Conservation (phyloP, 1,140 invertebrate species). For the Aradophagus sp. region DNA sequence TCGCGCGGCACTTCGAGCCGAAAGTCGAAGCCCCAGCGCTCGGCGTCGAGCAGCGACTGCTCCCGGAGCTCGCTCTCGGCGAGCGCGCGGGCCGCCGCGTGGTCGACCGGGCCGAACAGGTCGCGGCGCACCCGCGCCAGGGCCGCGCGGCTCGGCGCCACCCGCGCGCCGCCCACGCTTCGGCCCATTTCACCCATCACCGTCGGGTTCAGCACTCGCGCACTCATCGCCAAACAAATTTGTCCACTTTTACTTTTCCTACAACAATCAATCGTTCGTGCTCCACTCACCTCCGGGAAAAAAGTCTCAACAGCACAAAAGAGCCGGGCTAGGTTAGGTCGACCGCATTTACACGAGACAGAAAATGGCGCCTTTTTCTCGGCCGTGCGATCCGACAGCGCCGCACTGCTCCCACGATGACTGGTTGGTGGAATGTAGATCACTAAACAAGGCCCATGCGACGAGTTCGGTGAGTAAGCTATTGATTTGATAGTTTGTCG, state of each 20-base stretch:
- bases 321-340: conserved; percentile 27
- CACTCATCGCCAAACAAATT: no score
- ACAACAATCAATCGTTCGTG: no score
- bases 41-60: conserved; percentile 69
- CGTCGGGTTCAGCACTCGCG: conserved; percentile 74
- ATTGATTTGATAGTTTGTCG: no score
- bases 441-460: no score
- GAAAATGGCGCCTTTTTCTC: conserved; percentile 51
- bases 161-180: conserved; percentile 62
- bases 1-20: conserved; percentile 64
- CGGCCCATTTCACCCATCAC: conserved; percentile 74
- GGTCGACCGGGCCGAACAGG: conserved; percentile 76
- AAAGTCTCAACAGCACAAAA: no score
- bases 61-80: conserved; percentile 71
- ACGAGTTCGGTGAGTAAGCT: no score
- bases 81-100: conserved; percentile 71
- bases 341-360: conserved; percentile 26
- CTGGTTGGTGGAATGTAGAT: no score
- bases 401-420: conserved; percentile 10
- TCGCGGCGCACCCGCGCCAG: conserved; percentile 72
- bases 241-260: no score
- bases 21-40: conserved; percentile 76
- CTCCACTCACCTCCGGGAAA: no score
- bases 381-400: conserved; percentile 22
- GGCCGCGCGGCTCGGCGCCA: conserved; percentile 65